Base-by-base conservation (phyloP, 2,797 vertebrate species). In the Buphagus erythrorhynchus region DNA sequence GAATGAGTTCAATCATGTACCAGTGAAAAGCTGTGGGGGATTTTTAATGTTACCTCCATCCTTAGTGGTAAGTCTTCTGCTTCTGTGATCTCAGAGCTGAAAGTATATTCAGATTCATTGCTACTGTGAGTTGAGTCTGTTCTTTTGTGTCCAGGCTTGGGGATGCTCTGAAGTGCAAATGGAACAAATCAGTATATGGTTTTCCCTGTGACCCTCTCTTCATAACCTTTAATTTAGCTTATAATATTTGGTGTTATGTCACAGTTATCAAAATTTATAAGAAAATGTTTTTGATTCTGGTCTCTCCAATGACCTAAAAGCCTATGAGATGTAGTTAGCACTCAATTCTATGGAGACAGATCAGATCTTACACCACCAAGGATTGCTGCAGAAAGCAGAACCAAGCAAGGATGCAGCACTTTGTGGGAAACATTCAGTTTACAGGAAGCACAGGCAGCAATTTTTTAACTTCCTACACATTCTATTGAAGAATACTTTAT, bases 41-140 rank as follows among this genome's bases (percentile, higher is more conserved):
- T 38, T 90, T 87, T 78, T 59, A 88, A 90, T 57, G 10, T 75
- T 97, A 99, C 99, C 98, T 99, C 99, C 54, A 95, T 89, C 73
- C 98, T 98, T 46, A 98, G 97, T 55, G 98, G 98, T 69, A 98
- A 97, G 24, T 99, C 99, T 95, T 99, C 99, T 28, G 98, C 97
- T 95, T 99, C 99, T 20, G 98, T 98, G 92, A 99, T 98, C 97
- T 99, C 99, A 2, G 99, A 99, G 98, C 99, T 99, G 96, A 99
- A 99, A 40, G 99, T 99, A 95, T 98, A 99, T 93, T 99, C 99
- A n/a, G 99, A 99, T 93, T 99, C 99, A 96, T 99, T 99, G 98
- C 99, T 99, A 97, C 99, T 99, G 97, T 99, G 99, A 29, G 99
- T 99, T 79, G 99, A 99, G 93, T 99, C 99, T 2, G 98, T 99